Conservation (phyloP, 2,113 vertebrate species). For the Naja naja region DNA sequence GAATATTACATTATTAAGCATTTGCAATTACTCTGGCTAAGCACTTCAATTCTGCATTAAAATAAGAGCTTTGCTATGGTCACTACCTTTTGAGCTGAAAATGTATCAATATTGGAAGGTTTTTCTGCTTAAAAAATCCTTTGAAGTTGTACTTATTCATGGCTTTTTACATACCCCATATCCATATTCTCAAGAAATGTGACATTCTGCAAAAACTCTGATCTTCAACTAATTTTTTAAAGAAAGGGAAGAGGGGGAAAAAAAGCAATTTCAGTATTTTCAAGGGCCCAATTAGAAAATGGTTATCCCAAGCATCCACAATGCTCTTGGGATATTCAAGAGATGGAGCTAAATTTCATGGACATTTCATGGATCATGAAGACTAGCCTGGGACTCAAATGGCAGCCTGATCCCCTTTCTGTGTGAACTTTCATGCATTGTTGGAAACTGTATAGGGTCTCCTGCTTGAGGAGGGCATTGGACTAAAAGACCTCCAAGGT, state of each 20-base stretch:
- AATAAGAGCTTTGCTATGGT: constrained; percentile 58
- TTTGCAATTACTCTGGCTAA: background rate
- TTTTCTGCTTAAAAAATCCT: constrained; percentile 24
- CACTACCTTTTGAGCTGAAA: constrained; percentile 50
- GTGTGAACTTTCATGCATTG: background rate
- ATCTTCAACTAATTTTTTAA: background rate
- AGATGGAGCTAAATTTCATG: background rate
- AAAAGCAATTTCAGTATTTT: background rate
- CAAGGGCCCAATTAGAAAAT: background rate
- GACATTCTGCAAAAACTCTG: background rate
- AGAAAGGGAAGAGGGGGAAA: background rate
- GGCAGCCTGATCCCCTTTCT: background rate
- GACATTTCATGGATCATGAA: background rate
- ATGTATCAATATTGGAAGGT: constrained; percentile 58
- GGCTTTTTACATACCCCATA: constrained; percentile 17
- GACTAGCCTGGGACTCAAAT: background rate
- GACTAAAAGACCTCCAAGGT: no score
- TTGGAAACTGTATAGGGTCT: background rate
- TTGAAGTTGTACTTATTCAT: constrained; percentile 26
- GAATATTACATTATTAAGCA: constrained; percentile 36
- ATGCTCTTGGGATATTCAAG: background rate
- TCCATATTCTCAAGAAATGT: constrained; percentile 5
- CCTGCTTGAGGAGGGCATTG: no score
- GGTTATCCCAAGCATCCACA: background rate
- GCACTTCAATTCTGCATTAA: background rate